A percentile compares a stretch with the other conserved stretches of the same genome.
Evolutionary conservation across 2,888 invertebrate species (phyloP).

Genomic region (Alloplasta piceator): DNA sequence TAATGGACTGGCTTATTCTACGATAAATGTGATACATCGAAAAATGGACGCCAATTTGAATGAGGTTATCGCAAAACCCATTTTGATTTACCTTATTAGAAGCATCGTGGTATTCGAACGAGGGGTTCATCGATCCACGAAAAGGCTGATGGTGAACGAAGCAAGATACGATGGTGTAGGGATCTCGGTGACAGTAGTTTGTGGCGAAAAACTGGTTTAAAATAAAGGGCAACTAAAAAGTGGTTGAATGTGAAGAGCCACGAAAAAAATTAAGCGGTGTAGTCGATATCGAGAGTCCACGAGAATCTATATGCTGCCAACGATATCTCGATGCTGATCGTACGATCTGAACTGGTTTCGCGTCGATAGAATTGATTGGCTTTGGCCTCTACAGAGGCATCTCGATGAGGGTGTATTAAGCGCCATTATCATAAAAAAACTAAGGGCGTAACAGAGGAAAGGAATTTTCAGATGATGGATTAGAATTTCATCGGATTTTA

Average conservation of each 20-base stretch:
- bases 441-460: constrained; percentile 3
- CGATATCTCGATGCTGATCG: constrained; percentile 16
- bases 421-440: constrained; percentile 23
- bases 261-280: constrained; percentile 14
- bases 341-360: constrained; percentile 50
- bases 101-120: neutral
- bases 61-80: neutral
- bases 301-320: constrained; percentile 2
- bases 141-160: neutral
- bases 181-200: neutral
- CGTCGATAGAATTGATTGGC: constrained; percentile 46
- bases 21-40: no score
- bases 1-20: no score
- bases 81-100: neutral
- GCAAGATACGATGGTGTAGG: constrained; percentile 1
- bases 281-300: constrained; percentile 22
- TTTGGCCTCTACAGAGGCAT: constrained; percentile 2
- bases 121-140: constrained; percentile 36
- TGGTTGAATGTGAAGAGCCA: constrained; percentile 7
- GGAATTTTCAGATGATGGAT: constrained; percentile 18
- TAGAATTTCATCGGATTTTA: constrained; percentile 13
- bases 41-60: neutral
- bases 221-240: constrained; percentile 15
- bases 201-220: constrained; percentile 11
- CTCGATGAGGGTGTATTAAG: constrained; percentile 9